Evolutionary conservation across 2,797 vertebrate species (phyloP).

Genomic region (Rhyacichthys aspro): DNA sequence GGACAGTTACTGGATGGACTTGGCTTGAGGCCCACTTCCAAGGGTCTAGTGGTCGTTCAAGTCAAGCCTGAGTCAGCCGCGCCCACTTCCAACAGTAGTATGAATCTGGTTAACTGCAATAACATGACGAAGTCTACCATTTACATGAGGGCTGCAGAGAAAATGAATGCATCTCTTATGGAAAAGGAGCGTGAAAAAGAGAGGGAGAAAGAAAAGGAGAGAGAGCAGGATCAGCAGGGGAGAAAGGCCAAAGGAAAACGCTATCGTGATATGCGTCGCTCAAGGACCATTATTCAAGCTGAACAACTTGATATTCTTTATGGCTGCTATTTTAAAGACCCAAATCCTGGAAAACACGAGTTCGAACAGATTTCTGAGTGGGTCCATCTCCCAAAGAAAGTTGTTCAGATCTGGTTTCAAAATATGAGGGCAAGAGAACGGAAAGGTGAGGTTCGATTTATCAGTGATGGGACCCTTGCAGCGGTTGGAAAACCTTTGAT

Average conservation of each 20-base stretch:
- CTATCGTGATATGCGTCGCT: constrained; percentile 85
- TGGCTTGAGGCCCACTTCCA: constrained; percentile 79
- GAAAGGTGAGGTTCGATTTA: constrained; percentile 90
- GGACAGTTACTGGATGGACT: constrained; percentile 81
- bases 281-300: constrained; percentile 92
- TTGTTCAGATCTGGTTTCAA: constrained; percentile 97
- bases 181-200: constrained; percentile 69
- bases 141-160: constrained; percentile 77
- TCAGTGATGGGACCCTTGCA: constrained; percentile 84
- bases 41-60: constrained; percentile 81
- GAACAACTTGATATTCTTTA: constrained; percentile 95
- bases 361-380: constrained; percentile 93
- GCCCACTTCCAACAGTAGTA: constrained; percentile 63
- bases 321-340: constrained; percentile 94
- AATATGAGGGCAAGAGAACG: constrained; percentile 93
- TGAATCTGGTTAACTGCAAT: constrained; percentile 71
- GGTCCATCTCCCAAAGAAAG: constrained; percentile 93
- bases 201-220: constrained; percentile 59
- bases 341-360: constrained; percentile 92
- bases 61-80: constrained; percentile 79
- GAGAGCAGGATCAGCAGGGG: constrained; percentile 72
- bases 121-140: constrained; percentile 76
- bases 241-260: constrained; percentile 78
- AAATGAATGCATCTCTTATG: constrained; percentile 67
- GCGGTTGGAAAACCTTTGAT: constrained; percentile 86